Conservation (phyloP, 2,113 vertebrate genomes). For the Leptobrachium leishanense region DNA sequence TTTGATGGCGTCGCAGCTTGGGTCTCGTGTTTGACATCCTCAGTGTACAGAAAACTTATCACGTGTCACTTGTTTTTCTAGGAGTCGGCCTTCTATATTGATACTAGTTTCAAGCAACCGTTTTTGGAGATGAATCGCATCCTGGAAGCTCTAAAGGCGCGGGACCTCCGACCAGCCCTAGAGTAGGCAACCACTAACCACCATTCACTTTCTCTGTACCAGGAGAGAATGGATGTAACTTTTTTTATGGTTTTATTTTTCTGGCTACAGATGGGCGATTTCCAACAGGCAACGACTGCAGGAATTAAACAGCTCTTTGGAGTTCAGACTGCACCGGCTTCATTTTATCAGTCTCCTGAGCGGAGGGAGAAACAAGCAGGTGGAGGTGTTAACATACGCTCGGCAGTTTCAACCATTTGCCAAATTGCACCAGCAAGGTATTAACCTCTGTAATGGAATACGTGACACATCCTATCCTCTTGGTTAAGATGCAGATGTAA, state of each 20-base stretch:
- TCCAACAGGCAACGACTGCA: constrained; percentile 82
- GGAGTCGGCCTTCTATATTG: constrained; percentile 80
- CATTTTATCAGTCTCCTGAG: constrained; percentile 82
- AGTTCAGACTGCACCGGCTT: constrained; percentile 78
- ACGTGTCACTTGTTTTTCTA: constrained; percentile 50
- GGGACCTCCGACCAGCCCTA: constrained; percentile 78
- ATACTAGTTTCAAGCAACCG: constrained; percentile 80
- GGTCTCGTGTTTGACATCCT: background rate
- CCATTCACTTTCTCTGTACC: background rate
- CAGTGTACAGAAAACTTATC: too few relatives aligned
- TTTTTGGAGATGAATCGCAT: constrained; percentile 83
- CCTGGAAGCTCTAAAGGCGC: constrained; percentile 79
- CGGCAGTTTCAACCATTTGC: constrained; percentile 81
- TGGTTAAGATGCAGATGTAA: background rate
- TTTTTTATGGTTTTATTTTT: background rate
- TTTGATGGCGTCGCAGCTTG: constrained; percentile 44
- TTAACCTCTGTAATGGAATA: background rate
- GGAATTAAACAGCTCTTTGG: constrained; percentile 79
- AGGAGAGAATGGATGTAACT: background rate
- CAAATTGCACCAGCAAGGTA: constrained; percentile 79
- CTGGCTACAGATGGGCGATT: constrained; percentile 74
- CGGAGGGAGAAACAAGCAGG: constrained; percentile 79
- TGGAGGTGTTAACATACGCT: constrained; percentile 78
- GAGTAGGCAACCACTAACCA: constrained; percentile 68
- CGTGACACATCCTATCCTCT: too few relatives aligned